Base-by-base conservation (phyloP, 2,797 vertebrate genomes). In the Gila robusta region DNA sequence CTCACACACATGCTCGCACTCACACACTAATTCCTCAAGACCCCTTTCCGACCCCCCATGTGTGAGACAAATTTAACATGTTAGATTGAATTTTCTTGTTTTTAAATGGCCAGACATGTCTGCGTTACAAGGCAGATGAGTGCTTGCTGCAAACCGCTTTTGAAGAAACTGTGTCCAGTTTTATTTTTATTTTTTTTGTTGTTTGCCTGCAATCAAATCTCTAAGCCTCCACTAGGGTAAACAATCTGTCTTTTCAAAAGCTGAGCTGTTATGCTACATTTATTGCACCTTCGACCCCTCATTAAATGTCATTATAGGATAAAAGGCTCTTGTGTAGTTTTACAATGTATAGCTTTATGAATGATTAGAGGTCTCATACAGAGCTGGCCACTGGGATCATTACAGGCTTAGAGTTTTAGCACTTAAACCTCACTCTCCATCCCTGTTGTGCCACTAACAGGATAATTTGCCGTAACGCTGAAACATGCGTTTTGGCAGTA, bases 381-480 rank as follows among this genome's bases (percentile, higher is more conserved):
- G 84, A 92, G 93, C 92, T 92, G 92, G 90, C 92, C 90, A 91
- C 91, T 93, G 86, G 88, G 86, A 91, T 91, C 89, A 94, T 95
- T 94, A 94, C 93, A 88, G 90, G 93, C 92, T 94, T 93, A 89
- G 91, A 89, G 90, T 92, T 88, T 79, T 80, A 93, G 93, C 92
- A 91, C 92, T 93, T 91, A 94, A 92, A 92, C 89, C 87, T 69
- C 87, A 90, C 67, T 64, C 90, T 93, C 93, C 95, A 94, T 96
- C 95, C 95, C 94, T 92, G 91, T 95, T 94, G 95, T 92, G 93
- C 93, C 66, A 92, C 94, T 98, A 97, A 98, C 96, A 95, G 95
- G 95, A 95, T 97, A 96, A 98, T 98, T 96, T 97, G 96, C 96
- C 93, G 94, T 93, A 94, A 95, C 93, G 95, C 92, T 95, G 94